Evolutionary conservation across 2,113 vertebrate genomes (phyloP).

Genomic region (Pipra filicauda): DNA sequence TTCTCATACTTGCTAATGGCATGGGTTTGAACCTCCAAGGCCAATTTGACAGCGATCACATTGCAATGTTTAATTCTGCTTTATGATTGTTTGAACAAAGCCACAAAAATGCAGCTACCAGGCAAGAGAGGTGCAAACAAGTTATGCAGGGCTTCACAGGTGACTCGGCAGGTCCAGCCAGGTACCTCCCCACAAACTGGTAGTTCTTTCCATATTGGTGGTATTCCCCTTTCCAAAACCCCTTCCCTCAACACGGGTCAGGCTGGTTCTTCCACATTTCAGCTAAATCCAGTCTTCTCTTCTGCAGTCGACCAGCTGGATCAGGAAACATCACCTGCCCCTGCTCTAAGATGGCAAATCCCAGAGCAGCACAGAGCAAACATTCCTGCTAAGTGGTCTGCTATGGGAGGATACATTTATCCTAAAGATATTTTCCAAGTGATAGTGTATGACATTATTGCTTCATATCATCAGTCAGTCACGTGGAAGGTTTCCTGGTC

Average conservation of each 20-base stretch:
- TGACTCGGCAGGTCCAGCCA: neutral
- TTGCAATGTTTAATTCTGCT: neutral
- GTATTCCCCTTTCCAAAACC: neutral
- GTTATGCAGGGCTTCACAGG: neutral
- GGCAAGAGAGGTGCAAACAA: neutral
- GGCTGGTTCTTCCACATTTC: neutral
- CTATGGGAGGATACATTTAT: neutral
- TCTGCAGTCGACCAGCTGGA: neutral
- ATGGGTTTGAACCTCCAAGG: neutral
- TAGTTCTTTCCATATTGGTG: neutral
- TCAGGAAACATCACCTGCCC: neutral
- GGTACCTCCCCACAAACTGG: neutral
- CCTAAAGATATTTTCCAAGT: neutral
- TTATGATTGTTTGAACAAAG: neutral
- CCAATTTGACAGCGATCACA: neutral
- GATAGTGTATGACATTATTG: neutral
- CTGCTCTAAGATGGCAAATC: neutral
- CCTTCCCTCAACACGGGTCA: neutral
- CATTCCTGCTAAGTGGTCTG: neutral
- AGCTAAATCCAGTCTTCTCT: neutral
- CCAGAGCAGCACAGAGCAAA: neutral
- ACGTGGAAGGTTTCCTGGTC: neutral
- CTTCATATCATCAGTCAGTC: neutral
- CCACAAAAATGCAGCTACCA: neutral
- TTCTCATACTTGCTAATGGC: neutral